Base-by-base conservation (phyloP, 2,113 vertebrate genomes). In the Lanius ludovicianus region DNA sequence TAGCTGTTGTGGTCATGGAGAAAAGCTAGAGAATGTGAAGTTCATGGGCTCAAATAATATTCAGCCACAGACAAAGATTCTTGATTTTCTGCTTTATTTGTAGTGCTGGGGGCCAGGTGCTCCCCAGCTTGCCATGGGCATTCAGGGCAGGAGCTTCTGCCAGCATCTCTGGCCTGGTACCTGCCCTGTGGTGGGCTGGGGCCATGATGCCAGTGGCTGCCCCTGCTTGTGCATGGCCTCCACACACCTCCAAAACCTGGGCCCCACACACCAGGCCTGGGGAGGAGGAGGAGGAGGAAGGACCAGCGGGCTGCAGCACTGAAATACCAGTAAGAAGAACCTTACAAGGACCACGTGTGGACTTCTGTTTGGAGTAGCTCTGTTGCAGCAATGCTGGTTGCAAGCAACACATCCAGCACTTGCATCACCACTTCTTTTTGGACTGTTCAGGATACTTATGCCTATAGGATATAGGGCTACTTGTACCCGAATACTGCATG, bases 131-230 rank as follows among this genome's bases (percentile, higher is more conserved):
- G 59, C 50, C 2, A 0, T 55, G 71, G 55, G 31, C 64, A 30
- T 46, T 57, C 1, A 6, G 49, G 67, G 30, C 52, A 47, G 70
- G 25, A 81, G 9, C 19, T 55, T 74, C 52, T 81, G 65, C 50
- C 63, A 85, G 50, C 25, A 56, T 53, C 28, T 56, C 69, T 84
- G 69, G 33, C 46, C 57, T 27, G 13, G 41, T 81, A 46, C 39
- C 73, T 91, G n/a, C 33, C 24, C 74, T 5, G 0, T 42, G 15
- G 28, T 52, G 57, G n/a, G n/a, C 39, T 23, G 35, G 24, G 35
- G 15, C 1, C 0, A 9, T 47, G 39, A 13, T 6, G 4, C 21
- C 56, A 65, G 56, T 1, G 0, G 19, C 75, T 86, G 76, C 12
- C 14, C 9, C 39, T 50, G 22, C 42, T 70, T 24, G 44, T 1